Evolutionary conservation across 2,888 invertebrate species (phyloP).

Genomic region (Galerucella calmariensis): DNA sequence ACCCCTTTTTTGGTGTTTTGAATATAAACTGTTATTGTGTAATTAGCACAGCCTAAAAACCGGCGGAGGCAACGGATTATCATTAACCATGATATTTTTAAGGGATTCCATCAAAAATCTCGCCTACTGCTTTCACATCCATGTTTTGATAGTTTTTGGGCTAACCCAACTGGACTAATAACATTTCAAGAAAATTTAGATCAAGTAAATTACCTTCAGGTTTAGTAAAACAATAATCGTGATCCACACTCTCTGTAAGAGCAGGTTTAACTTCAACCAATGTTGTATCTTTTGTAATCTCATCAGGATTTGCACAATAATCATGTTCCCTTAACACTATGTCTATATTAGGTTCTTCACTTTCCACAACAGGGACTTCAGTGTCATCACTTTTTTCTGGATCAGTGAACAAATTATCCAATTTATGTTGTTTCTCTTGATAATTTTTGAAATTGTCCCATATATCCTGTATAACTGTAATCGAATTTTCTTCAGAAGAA

Average conservation of each 20-base stretch:
- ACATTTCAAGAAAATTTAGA: not conserved
- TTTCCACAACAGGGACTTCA: constrained; percentile 33
- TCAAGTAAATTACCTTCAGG: constrained; percentile 30
- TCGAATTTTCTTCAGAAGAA: constrained; percentile 43
- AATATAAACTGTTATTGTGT: no score
- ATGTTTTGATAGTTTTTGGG: no score
- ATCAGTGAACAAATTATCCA: constrained; percentile 55
- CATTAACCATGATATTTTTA: no score
- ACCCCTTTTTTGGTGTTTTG: no score
- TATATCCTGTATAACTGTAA: constrained; percentile 70
- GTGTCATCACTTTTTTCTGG: constrained; percentile 40
- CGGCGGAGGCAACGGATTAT: no score
- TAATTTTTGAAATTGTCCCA: constrained; percentile 84
- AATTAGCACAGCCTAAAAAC: no score
- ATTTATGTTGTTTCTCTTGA: constrained; percentile 75
- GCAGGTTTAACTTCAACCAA: constrained; percentile 61
- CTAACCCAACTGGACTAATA: no score
- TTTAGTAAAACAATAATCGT: constrained; percentile 62
- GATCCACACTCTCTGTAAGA: constrained; percentile 62
- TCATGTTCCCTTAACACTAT: constrained; percentile 75
- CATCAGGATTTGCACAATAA: constrained; percentile 70
- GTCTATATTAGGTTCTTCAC: constrained; percentile 41
- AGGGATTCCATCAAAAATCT: no score
- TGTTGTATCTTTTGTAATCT: constrained; percentile 50
- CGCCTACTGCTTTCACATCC: no score